Conservation (phyloP, 2,113 vertebrate species). For the Vulpes ferrilata region DNA sequence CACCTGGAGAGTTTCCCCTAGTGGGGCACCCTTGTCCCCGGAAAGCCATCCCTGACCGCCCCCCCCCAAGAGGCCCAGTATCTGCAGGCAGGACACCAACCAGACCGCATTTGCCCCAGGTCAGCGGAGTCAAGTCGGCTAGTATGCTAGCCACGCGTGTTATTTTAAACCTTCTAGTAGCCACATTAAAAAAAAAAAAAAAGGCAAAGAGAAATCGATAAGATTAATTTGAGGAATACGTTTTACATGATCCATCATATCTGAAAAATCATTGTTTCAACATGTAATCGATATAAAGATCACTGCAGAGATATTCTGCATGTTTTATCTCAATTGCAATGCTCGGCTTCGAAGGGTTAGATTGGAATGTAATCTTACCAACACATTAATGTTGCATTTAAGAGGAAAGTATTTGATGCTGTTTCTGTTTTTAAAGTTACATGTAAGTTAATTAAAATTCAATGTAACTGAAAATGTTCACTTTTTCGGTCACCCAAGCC, state of each 20-base stretch:
- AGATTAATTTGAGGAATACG: not conserved
- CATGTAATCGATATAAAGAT: not conserved
- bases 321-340: not conserved
- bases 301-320: not conserved
- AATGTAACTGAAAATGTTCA: not conserved
- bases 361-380: not conserved
- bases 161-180: not conserved
- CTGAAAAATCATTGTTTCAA: not conserved
- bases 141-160: fast-evolving
- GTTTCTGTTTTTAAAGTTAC: not conserved
- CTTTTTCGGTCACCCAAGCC: not conserved
- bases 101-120: not conserved
- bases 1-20: fast-evolving
- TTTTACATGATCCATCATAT: not conserved
- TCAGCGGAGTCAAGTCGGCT: not conserved
- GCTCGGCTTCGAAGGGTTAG: not conserved
- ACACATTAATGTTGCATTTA: not conserved
- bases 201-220: not conserved
- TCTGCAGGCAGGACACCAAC: not conserved
- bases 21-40: no score
- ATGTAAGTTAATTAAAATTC: not conserved
- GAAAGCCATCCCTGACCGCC: not conserved
- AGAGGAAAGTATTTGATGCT: not conserved
- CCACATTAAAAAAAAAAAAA: not conserved
- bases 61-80: no score